Percentiles rank a stretch among this genome's conserved stretches.
Conservation (phyloP, 2,888 invertebrate genomes). For the Dryobotodes eremita region DNA sequence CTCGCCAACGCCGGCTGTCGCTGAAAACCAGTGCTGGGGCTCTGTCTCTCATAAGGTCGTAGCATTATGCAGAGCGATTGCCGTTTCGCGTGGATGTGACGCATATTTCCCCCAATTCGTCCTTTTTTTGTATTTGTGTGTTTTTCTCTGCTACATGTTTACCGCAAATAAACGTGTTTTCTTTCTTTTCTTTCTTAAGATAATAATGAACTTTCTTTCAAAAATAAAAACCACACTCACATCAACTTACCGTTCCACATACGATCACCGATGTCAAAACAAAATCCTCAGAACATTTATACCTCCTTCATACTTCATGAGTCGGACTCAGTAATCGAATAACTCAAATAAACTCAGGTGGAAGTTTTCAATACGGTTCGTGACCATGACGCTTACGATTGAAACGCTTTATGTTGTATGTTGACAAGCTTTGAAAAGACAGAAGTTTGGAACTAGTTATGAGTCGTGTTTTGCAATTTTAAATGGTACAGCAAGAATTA, state of each 20-base stretch:
- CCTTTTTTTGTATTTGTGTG: too few species aligned
- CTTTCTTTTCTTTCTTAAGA: too few species aligned
- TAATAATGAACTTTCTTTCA: neutral
- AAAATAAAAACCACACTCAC: slow-evolving; percentile 14
- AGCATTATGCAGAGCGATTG: too few species aligned
- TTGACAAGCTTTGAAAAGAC: slow-evolving; percentile 39
- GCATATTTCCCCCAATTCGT: too few species aligned
- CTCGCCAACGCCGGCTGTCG: too few species aligned
- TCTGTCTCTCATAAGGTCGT: too few species aligned
- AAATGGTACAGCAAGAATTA: neutral
- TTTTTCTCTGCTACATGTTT: too few species aligned
- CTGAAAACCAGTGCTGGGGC: too few species aligned
- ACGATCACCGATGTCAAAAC: slow-evolving; percentile 66
- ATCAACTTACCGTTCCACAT: slow-evolving; percentile 31
- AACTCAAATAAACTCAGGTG: slow-evolving; percentile 88
- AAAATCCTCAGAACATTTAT: slow-evolving; percentile 72
- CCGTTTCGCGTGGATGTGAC: too few species aligned
- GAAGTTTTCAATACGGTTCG: slow-evolving; percentile 87
- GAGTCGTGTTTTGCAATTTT: neutral
- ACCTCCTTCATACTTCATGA: slow-evolving; percentile 76
- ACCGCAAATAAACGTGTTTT: too few species aligned
- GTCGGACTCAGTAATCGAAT: slow-evolving; percentile 80
- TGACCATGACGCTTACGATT: slow-evolving; percentile 87
- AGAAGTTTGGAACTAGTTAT: neutral
- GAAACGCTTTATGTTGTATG: slow-evolving; percentile 76